These are phyloP conservation scores for Fratercula arctica DNA, from an alignment of 2,797 vertebrate species.

Conservation along the genomic window DNA sequence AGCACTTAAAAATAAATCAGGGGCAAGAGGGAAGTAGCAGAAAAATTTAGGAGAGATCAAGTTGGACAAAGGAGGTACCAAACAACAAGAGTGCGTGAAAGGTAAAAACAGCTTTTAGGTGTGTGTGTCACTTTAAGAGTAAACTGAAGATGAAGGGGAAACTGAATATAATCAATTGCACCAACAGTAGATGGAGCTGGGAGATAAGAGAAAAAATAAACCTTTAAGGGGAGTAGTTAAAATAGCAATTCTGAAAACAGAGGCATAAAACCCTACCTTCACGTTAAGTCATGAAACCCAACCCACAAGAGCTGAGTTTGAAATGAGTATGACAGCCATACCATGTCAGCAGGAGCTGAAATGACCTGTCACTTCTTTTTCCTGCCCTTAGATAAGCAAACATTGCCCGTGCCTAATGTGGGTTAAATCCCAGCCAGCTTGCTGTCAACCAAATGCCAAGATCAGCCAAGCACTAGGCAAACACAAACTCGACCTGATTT, in stretches of 20 bases:
- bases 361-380: not conserved
- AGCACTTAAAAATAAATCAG: not conserved
- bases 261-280: not conserved
- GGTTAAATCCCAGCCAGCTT: not conserved
- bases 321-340: not conserved
- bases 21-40: not conserved
- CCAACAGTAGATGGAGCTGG: constrained; percentile 1
- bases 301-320: not conserved
- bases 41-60: not conserved
- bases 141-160: not conserved
- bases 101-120: not conserved
- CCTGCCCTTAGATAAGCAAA: not conserved
- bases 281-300: not conserved
- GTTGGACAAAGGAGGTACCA: not conserved
- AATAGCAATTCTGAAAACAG: not conserved
- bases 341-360: not conserved
- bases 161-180: not conserved
- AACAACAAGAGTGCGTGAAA: not conserved
- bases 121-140: not conserved
- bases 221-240: not conserved
- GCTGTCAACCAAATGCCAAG: not conserved
- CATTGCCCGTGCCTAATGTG: not conserved
- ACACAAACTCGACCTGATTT: not conserved
- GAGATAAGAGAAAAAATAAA: not conserved
- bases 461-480: not conserved